Base-by-base conservation (phyloP, 2,797 vertebrate genomes). In the Clarias laeviceps region DNA sequence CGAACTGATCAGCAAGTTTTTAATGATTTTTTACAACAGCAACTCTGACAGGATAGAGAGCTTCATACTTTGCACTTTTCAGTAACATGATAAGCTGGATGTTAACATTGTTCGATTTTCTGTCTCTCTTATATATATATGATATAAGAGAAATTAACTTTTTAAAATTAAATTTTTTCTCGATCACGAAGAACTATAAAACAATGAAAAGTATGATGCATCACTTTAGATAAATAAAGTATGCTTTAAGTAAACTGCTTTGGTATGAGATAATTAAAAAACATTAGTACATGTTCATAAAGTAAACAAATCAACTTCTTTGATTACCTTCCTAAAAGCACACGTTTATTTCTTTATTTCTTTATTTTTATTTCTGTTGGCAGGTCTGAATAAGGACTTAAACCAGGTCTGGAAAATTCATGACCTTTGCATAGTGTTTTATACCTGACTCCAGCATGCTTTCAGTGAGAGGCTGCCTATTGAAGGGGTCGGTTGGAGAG, bases 401-500 rank as follows among this genome's bases (percentile, higher is more conserved):
- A 61, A 61, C 59, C 76, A 0, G 57, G 22, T 56, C 45, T 34
- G 27, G 18, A 68, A 56, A 78, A 17, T 7, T 4, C 5, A 24
- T 15, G 27, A 6, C 11, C 32, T 20, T 11, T 69, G 24, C 50
- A 56, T 29, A 50, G 50, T 62, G 70, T 59, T 78, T 22, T 22
- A 88, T 95, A 99, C 98, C 97, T 96, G 98, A 97, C 86, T 98
- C 97, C 93, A 99, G 96, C 98, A 99, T 99, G 89, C 95, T 99
- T 91, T 99, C 98, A 0, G 97, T 99, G 91, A 99, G 96, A 0
- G 95, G 97, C 95, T 99, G 98, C 61, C 98, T 95, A 93, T 99
- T 99, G 95, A 99, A 99, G 66, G 98, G 98, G 88, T 99, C 98
- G 0, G 98, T 99, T 90, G 97, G 96, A 17, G 98, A 99, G 95